These are phyloP conservation scores for Drosophila trapezifrons DNA, from an alignment of 1,140 invertebrate genomes.

Conservation along the genomic window DNA sequence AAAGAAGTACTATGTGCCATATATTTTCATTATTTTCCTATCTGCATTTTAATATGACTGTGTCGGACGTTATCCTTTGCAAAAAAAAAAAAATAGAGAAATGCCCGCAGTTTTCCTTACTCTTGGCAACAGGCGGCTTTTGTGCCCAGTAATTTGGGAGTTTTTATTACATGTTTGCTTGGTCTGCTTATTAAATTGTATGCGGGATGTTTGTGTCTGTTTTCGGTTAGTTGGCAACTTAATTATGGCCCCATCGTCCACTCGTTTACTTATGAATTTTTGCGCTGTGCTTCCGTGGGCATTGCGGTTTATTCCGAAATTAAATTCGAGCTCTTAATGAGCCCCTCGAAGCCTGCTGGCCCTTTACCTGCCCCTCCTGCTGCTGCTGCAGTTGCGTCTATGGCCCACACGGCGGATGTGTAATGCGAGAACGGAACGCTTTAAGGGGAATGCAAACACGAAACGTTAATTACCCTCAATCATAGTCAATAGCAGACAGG, in stretches of 20 bases:
- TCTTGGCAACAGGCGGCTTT: background rate
- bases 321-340: background rate
- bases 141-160: constrained; percentile 8
- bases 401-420: constrained; percentile 9
- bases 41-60: constrained; percentile 8
- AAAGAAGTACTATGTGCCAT: background rate
- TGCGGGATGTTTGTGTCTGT: constrained; percentile 7
- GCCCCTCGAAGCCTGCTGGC: background rate
- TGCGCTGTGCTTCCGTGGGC: background rate
- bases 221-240: background rate
- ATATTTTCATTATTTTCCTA: constrained; percentile 1
- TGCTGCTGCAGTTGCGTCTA: no score
- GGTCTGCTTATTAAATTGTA: constrained; percentile 10
- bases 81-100: background rate
- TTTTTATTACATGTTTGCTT: constrained; percentile 7
- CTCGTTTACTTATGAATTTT: background rate
- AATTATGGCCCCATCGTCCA: background rate
- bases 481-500: constrained; percentile 40
- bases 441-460: constrained; percentile 43
- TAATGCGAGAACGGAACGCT: constrained; percentile 30
- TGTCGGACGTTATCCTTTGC: constrained; percentile 1
- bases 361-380: background rate
- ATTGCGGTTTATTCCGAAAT: background rate
- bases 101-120: background rate
- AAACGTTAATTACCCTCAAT: constrained; percentile 55